These are phyloP conservation scores for Masnerella sp. DNA, from an alignment of 2,888 invertebrate genomes.

Conservation along the genomic window DNA sequence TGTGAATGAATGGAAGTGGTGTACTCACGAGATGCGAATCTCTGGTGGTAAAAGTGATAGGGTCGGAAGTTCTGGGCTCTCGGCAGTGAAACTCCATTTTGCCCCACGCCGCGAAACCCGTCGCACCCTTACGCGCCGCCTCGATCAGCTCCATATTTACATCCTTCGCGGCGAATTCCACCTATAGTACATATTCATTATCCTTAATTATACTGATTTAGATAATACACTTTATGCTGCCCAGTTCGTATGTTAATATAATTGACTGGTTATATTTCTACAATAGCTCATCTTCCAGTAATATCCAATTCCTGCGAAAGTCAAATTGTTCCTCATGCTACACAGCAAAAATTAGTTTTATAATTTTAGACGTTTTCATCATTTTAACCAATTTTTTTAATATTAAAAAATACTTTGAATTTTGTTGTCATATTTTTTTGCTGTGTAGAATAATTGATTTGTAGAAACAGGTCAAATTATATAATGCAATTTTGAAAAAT, in stretches of 20 bases:
- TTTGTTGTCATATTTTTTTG: too few species aligned
- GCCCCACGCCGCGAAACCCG: conserved; percentile 80
- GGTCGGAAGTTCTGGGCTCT: conserved; percentile 90
- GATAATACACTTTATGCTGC: background rate
- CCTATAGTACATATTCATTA: conserved; percentile 79
- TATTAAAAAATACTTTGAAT: too few species aligned
- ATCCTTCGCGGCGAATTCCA: conserved; percentile 94
- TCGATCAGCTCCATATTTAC: conserved; percentile 92
- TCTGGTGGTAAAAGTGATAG: conserved; percentile 93
- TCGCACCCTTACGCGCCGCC: conserved; percentile 89
- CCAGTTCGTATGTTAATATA: conserved; percentile 5
- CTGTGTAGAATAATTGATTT: too few species aligned
- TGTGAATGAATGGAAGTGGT: conserved; percentile 43
- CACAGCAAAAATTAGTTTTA: too few species aligned
- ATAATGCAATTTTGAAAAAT: too few species aligned
- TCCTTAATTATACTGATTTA: conserved; percentile 26
- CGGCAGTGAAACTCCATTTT: conserved; percentile 92
- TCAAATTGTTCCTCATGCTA: too few species aligned
- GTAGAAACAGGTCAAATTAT: too few species aligned
- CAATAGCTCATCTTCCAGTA: too few species aligned
- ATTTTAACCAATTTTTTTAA: too few species aligned
- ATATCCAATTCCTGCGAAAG: too few species aligned
- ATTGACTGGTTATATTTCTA: too few species aligned
- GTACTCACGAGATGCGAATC: conserved; percentile 92
- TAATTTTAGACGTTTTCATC: too few species aligned